Evolutionary conservation across 1,140 invertebrate genomes (phyloP).

Genomic region (Drosophila guanche): DNA sequence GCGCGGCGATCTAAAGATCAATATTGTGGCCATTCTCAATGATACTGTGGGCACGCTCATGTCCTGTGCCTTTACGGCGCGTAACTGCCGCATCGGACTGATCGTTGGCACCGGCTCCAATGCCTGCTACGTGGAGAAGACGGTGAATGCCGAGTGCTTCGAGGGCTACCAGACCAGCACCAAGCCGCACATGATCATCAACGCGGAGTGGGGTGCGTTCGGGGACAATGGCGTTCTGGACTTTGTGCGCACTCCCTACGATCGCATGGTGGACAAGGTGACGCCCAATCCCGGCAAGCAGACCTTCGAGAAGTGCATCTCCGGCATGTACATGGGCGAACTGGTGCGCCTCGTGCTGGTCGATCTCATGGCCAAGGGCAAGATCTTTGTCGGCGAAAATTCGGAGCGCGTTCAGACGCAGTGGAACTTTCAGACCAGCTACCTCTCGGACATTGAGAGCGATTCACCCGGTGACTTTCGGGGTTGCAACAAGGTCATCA

Average conservation of each 20-base stretch:
- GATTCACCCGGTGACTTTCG: constrained; percentile 91
- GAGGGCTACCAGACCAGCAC: constrained; percentile 85
- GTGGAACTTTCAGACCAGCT: constrained; percentile 91
- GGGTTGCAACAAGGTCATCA: constrained; percentile 92
- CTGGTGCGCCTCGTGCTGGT: constrained; percentile 85
- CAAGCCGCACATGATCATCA: constrained; percentile 90
- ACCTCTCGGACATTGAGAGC: constrained; percentile 97
- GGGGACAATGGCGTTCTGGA: constrained; percentile 90
- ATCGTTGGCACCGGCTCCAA: constrained; percentile 95
- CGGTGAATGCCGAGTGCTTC: constrained; percentile 84
- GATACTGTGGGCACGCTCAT: constrained; percentile 98
- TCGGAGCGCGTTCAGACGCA: constrained; percentile 27
- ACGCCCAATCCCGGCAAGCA: constrained; percentile 92
- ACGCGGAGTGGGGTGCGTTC: constrained; percentile 98
- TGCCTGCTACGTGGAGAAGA: constrained; percentile 97
- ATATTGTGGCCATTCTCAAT: constrained; percentile 96
- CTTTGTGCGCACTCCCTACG: constrained; percentile 91
- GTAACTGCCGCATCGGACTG: constrained; percentile 83
- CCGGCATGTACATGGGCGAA: constrained; percentile 96
- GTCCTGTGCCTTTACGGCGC: constrained; percentile 49
- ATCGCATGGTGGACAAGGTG: constrained; percentile 91
- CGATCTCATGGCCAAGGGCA: constrained; percentile 71
- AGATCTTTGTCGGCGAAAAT: constrained; percentile 17
- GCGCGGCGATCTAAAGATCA: constrained; percentile 85
- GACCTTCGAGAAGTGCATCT: constrained; percentile 96